phyloP scores from a whole-genome alignment of 2,888 invertebrate species.

The Beris chalybata region DNA sequence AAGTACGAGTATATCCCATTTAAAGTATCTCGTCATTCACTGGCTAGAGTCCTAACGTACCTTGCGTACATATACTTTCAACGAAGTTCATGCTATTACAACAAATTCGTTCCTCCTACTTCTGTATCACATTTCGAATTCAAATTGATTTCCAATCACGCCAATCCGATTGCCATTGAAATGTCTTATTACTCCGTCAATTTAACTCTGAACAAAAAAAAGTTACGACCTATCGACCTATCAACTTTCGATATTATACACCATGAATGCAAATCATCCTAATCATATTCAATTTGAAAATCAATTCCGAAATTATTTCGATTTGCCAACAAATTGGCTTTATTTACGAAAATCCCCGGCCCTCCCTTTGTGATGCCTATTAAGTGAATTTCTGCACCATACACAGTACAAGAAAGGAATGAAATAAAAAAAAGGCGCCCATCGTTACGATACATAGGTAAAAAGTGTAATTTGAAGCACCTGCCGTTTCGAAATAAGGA shows the following conservation, averaged over 20 bases:
- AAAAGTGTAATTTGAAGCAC: too few relatives aligned
- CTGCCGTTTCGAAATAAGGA: too few relatives aligned
- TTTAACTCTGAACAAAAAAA: slow-evolving; percentile 10
- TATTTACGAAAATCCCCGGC: slow-evolving; percentile 18
- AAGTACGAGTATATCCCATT: too few relatives aligned
- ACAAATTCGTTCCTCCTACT: too few relatives aligned
- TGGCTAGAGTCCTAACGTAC: too few relatives aligned
- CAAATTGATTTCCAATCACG: too few relatives aligned
- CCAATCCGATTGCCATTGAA: too few relatives aligned
- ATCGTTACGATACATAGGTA: not conserved
- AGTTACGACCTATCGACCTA: slow-evolving; percentile 9
- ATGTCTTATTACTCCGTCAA: slow-evolving; percentile 2
- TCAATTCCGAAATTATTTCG: slow-evolving; percentile 15
- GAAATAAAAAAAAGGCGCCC: slow-evolving; percentile 1
- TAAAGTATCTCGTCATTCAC: too few relatives aligned
- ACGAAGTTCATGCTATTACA: too few relatives aligned
- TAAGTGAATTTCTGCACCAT: slow-evolving; percentile 12
- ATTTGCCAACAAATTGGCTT: slow-evolving; percentile 18
- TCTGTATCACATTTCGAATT: too few relatives aligned
- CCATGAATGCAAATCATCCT: slow-evolving; percentile 25
- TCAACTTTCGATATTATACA: slow-evolving; percentile 14
- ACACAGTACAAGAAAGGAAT: slow-evolving; percentile 4
- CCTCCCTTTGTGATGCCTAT: slow-evolving; percentile 2
- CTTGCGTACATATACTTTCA: too few relatives aligned
- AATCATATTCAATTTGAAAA: slow-evolving; percentile 28